These are phyloP conservation scores for Drosophila takahashii DNA, from an alignment of 1,140 invertebrate genomes.

Conservation along the genomic window DNA sequence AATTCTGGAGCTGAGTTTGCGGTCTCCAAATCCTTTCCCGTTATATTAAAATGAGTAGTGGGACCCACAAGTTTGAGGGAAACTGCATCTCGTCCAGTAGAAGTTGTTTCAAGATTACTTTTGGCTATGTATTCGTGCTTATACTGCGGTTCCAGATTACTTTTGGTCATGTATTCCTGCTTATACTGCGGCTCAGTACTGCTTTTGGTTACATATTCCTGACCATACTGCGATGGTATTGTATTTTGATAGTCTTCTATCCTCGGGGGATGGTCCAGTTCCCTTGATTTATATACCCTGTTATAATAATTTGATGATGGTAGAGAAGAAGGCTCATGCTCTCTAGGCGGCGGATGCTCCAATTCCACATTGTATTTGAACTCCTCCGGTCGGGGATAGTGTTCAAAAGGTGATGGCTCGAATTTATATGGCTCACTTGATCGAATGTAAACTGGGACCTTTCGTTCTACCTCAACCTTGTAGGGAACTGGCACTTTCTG, in stretches of 20 bases:
- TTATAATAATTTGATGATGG: slow-evolving; percentile 22
- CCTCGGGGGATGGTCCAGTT: slow-evolving; percentile 1
- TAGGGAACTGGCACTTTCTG: slow-evolving; percentile 86
- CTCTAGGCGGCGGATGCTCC: slow-evolving; percentile 25
- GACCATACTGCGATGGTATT: slow-evolving; percentile 3
- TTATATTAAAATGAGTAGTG: slow-evolving; percentile 39
- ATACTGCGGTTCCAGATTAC: slow-evolving; percentile 26
- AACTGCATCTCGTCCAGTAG: slow-evolving; percentile 38
- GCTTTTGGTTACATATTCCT: slow-evolving; percentile 13
- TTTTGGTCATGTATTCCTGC: slow-evolving; percentile 7
- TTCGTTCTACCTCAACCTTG: slow-evolving; percentile 86
- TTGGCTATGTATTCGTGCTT: slow-evolving; percentile 13
- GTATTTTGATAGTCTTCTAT: slow-evolving; percentile 14
- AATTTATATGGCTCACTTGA: slow-evolving; percentile 63
- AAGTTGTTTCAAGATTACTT: slow-evolving; percentile 30
- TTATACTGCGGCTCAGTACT: slow-evolving; percentile 2
- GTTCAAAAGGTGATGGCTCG: slow-evolving; percentile 39
- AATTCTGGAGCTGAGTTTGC: slow-evolving; percentile 22
- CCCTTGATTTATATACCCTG: slow-evolving; percentile 18
- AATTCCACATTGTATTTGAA: slow-evolving; percentile 28
- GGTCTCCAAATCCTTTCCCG: slow-evolving; percentile 41
- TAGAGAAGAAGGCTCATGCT: slow-evolving; percentile 7
- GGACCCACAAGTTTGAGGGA: slow-evolving; percentile 41
- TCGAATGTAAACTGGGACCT: slow-evolving; percentile 83
- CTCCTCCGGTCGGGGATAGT: slow-evolving; percentile 22